Base-by-base conservation (phyloP, 2,888 invertebrate genomes). In the Chirona hameri region DNA sequence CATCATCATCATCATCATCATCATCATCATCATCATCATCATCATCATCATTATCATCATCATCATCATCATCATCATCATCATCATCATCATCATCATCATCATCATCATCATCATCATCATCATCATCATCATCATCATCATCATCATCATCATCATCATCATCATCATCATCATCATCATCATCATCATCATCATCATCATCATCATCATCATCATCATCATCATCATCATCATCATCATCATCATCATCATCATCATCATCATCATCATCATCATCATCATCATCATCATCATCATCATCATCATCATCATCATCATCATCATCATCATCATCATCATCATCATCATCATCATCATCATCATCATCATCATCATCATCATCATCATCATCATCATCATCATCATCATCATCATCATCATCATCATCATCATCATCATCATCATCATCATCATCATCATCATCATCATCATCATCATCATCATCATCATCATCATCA, bases 1-100 rank as follows among this genome's bases (percentile, higher is more conserved):
- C n/a, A 65, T 65, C n/a, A 65, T 65, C n/a, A n/a, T 65, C n/a
- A 65, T 65, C n/a, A 65, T 65, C n/a, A 65, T 65, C n/a, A 65
- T 65, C n/a, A 65, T n/a, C 65, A 65, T 65, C n/a, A 65, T 65
- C n/a, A 65, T 65, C n/a, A 65, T 65, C n/a, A 65, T 65, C n/a
- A 65, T 65, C n/a, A 65, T 65, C n/a, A 65, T 65, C n/a, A 65
- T 65, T 65, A 65, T 65, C n/a, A 65, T 65, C n/a, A 65, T 65
- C n/a, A 65, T 65, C n/a, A 65, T 65, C n/a, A 65, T 65, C n/a
- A 65, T 65, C n/a, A 65, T 65, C n/a, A 65, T 65, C n/a, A 65
- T 65, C n/a, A 65, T 65, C n/a, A 65, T 65, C n/a, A 65, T 65
- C n/a, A 65, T 65, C n/a, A 65, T 65, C n/a, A 65, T 65, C n/a